Percentiles rank a stretch among this genome's conserved stretches.
These are phyloP conservation scores for Diadema setosum DNA, from an alignment of 35 echinoderm and acorn worm genomes.

Conservation along the genomic window DNA sequence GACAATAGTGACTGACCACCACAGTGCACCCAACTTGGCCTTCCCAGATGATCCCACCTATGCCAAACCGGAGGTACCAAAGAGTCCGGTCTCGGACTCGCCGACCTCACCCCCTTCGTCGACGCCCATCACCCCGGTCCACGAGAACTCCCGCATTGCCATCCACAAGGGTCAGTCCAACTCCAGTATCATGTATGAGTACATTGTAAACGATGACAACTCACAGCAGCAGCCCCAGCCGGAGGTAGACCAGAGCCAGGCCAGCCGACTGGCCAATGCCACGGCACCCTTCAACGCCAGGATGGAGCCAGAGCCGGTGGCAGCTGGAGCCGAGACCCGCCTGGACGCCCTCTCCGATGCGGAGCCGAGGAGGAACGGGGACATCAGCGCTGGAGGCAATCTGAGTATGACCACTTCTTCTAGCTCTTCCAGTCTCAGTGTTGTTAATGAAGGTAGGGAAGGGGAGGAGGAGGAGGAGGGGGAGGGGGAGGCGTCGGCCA, in stretches of 20 bases:
- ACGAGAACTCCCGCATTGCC: conserved; percentile 90
- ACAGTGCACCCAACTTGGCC: conserved; percentile 77
- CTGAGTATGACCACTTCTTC: conserved; percentile 71
- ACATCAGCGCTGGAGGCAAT: conserved; percentile 25
- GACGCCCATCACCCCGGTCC: conserved; percentile 88
- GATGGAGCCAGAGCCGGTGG: background rate
- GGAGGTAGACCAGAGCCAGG: background rate
- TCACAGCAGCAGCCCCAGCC: background rate
- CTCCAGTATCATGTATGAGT: conserved; percentile 88
- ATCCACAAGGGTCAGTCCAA: conserved; percentile 85
- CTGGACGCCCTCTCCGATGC: background rate
- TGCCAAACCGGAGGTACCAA: background rate
- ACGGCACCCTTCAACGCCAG: background rate
- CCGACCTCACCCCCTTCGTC: conserved; percentile 78
- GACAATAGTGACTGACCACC: conserved; percentile 75
- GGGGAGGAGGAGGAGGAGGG: conserved; percentile 24
- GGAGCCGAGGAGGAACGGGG: conserved; percentile 1
- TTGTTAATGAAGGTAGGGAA: conserved; percentile 20
- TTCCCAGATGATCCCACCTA: conserved; percentile 47
- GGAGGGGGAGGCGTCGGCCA: background rate
- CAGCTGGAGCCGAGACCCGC: background rate
- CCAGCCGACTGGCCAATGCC: background rate
- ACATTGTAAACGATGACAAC: conserved; percentile 83
- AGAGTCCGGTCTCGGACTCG: conserved; percentile 44
- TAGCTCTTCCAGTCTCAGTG: conserved; percentile 29